Evolutionary conservation across 2,113 vertebrate species (phyloP).

Genomic region (Tapirus terrestris): DNA sequence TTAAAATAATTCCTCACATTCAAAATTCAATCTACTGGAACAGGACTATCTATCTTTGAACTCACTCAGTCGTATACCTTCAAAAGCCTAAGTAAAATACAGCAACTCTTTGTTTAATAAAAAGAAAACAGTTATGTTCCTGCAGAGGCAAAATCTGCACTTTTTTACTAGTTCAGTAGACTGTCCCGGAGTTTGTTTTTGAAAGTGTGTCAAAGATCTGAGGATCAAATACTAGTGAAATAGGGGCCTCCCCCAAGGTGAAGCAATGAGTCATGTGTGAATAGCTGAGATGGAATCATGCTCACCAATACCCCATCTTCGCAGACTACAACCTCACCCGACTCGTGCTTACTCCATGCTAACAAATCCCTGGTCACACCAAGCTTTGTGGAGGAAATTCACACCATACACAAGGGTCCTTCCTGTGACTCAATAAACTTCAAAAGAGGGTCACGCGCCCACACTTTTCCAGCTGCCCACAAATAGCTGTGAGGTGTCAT

Average conservation of each 20-base stretch:
- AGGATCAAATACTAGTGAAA: neutral
- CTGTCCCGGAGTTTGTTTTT: neutral
- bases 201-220: neutral
- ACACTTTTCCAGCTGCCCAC: conserved; percentile 26
- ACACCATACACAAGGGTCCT: neutral
- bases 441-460: neutral
- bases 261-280: neutral
- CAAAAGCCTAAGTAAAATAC: conserved; percentile 59
- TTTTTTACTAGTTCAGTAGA: conserved; percentile 61
- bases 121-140: conserved; percentile 44
- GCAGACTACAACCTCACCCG: neutral
- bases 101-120: conserved; percentile 56
- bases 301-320: neutral
- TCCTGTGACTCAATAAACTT: conserved; percentile 33
- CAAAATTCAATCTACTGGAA: conserved; percentile 16
- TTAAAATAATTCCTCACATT: neutral
- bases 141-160: neutral
- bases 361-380: neutral
- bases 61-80: conserved; percentile 23
- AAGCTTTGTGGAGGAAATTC: neutral
- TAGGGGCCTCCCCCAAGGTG: neutral
- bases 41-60: conserved; percentile 40
- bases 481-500: neutral
- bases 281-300: rapidly evolving
- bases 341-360: neutral